Evolutionary conservation across 2,888 invertebrate genomes (phyloP).

Genomic region (Eurois occulta): DNA sequence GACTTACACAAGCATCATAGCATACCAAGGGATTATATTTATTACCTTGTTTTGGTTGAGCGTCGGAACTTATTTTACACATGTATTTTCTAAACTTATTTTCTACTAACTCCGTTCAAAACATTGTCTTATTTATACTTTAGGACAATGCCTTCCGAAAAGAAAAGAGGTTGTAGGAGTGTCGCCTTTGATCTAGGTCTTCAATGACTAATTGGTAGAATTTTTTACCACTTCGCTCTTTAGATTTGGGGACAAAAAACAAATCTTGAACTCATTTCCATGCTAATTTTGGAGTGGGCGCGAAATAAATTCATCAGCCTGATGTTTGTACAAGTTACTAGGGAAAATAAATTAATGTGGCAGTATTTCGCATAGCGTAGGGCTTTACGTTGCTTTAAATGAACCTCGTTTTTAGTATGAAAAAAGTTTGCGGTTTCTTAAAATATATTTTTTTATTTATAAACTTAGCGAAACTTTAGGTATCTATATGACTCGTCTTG

Average conservation of each 20-base stretch:
- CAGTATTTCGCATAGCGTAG: constrained; percentile 20
- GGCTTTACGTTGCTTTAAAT: constrained; percentile 7
- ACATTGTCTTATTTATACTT: constrained; percentile 29
- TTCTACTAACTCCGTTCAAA: too few species aligned
- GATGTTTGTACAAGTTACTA: constrained; percentile 39
- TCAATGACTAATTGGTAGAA: constrained; percentile 57
- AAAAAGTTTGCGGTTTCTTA: neutral
- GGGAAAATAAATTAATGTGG: constrained; percentile 39
- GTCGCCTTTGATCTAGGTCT: constrained; percentile 59
- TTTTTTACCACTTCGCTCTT: constrained; percentile 48
- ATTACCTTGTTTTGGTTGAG: too few species aligned
- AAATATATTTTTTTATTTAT: too few species aligned
- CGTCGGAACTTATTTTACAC: too few species aligned
- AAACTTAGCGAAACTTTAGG: too few species aligned
- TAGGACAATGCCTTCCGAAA: neutral
- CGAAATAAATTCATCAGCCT: constrained; percentile 49
- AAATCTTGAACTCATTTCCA: constrained; percentile 57
- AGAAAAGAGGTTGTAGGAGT: constrained; percentile 30
- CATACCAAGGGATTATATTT: too few species aligned
- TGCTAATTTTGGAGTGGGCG: constrained; percentile 55
- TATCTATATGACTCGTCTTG: neutral
- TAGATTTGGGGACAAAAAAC: constrained; percentile 49
- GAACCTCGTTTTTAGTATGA: neutral
- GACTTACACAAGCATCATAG: too few species aligned
- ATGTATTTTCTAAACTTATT: too few species aligned